Evolutionary conservation across 2,113 vertebrate genomes (phyloP), one percentile per base, ranked within the genome.

Genomic region (Otolemur garnettii): DNA sequence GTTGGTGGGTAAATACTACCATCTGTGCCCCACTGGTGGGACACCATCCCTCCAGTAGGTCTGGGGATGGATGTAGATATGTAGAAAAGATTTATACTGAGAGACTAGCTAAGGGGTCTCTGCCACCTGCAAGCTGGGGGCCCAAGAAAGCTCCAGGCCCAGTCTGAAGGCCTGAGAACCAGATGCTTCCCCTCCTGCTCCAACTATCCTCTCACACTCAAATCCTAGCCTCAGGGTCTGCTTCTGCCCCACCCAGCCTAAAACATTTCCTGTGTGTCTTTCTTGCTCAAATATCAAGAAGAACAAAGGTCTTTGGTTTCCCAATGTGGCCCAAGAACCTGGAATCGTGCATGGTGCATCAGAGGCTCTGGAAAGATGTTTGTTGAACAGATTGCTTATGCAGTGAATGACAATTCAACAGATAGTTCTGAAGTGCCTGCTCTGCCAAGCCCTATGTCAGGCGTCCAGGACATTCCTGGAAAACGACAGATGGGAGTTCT

Each of bases 341-440:
- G 69, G 69, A 68, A 30, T 75, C 1, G 9, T 69, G 89, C 50
- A 28, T 62, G 81, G 68, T 35, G 30, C 50, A 38, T 85, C 33
- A 77, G 72, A 80, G 45, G 55, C 78, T 66, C 78, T 93, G 68
- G 30, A 59, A 55, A 84, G 68, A 60, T 60, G 55, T 53, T 66
- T 89, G 50, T 66, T 24, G 87, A 94, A 50, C 92, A 96, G 74
- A 88, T 77, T 88, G 28, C 85, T 93, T 50, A n/a, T n/a, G 57
- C 57, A 21, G 1, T 2, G 2, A 78, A 55, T 71, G 79, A 62
- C 10, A 71, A 74, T 38, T 80, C 79, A 71, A 42, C 71, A 92
- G 89, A 74, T 84, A 53, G 81, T 81, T 68, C 59, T n/a, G 62
- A 79, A 60, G 11, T n/a, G 22, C 38, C 66, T 69, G 2, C 33